phyloP scores from a whole-genome alignment of 2,797 vertebrate species.

The Champsocephalus esox region DNA sequence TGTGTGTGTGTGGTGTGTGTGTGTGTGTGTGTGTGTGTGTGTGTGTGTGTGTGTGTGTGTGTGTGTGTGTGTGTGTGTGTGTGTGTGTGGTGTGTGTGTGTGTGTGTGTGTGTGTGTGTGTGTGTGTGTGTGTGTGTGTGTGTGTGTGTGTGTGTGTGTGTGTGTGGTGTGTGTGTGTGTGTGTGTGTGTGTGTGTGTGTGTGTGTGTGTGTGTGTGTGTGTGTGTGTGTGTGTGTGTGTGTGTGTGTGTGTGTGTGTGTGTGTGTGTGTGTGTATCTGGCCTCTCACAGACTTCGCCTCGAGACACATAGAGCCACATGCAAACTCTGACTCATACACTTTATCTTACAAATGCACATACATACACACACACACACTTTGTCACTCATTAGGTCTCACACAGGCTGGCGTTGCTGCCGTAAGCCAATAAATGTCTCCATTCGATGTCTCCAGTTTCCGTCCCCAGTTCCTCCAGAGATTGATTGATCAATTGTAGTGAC shows the following conservation, averaged over 20 bases:
- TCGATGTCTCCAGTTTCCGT: slow-evolving; percentile 24
- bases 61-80: too few species aligned
- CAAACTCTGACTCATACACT: slow-evolving; percentile 34
- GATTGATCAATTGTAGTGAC: slow-evolving; percentile 57
- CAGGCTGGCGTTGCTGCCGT: slow-evolving; percentile 13
- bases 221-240: too few species aligned
- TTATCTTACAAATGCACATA: slow-evolving; percentile 28
- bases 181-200: too few species aligned
- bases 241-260: too few species aligned
- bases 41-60: too few species aligned
- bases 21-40: too few species aligned
- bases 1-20: too few species aligned
- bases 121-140: too few species aligned
- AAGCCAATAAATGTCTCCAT: slow-evolving; percentile 44
- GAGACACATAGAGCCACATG: slow-evolving; percentile 38
- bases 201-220: too few species aligned
- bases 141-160: too few species aligned
- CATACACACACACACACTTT: background rate
- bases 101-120: background rate
- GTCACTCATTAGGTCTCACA: slow-evolving; percentile 20
- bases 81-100: slow-evolving; percentile 1
- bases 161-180: too few species aligned
- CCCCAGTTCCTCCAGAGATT: slow-evolving; percentile 34
- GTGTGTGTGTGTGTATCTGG: slow-evolving; percentile 55
- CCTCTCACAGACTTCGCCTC: slow-evolving; percentile 59